phyloP scores from a whole-genome alignment of 2,888 invertebrate species.

The Baccha elongata region DNA sequence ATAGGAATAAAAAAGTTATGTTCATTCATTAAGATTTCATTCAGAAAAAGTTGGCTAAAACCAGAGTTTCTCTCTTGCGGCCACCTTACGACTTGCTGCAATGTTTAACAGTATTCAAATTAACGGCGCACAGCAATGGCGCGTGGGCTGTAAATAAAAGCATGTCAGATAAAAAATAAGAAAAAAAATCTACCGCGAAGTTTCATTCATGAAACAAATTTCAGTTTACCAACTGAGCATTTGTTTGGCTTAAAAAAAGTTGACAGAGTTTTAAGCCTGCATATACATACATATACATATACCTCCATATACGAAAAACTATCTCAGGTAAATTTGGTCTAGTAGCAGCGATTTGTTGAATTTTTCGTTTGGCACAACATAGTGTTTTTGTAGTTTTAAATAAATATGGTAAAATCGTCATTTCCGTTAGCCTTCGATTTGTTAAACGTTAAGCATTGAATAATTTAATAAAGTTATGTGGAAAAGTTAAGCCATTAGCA shows the following conservation, averaged over 20 bases:
- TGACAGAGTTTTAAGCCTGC: constrained; percentile 15
- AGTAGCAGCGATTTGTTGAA: constrained; percentile 62
- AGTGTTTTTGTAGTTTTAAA: no score
- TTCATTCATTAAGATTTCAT: constrained; percentile 72
- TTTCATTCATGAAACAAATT: constrained; percentile 67
- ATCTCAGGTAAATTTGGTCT: constrained; percentile 40
- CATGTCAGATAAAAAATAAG: constrained; percentile 46
- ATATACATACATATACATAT: no score
- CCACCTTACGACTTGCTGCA: constrained; percentile 4
- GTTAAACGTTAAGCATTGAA: not conserved
- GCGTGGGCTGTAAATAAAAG: constrained; percentile 62
- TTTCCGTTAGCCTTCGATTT: constrained; percentile 37
- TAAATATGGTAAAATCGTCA: no score
- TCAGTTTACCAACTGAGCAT: constrained; percentile 32
- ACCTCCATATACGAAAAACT: constrained; percentile 1
- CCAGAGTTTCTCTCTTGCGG: constrained; percentile 19
- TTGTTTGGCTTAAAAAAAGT: constrained; percentile 5
- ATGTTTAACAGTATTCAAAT: constrained; percentile 55
- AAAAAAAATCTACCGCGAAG: constrained; percentile 49
- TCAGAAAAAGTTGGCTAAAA: constrained; percentile 66
- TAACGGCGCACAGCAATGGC: constrained; percentile 41
- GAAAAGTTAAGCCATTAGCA: not conserved
- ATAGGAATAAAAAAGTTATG: constrained; percentile 22
- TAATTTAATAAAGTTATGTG: not conserved
- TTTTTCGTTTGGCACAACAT: constrained; percentile 45